Conservation (phyloP, 2,888 invertebrate species). For the Andrena flavipes region DNA sequence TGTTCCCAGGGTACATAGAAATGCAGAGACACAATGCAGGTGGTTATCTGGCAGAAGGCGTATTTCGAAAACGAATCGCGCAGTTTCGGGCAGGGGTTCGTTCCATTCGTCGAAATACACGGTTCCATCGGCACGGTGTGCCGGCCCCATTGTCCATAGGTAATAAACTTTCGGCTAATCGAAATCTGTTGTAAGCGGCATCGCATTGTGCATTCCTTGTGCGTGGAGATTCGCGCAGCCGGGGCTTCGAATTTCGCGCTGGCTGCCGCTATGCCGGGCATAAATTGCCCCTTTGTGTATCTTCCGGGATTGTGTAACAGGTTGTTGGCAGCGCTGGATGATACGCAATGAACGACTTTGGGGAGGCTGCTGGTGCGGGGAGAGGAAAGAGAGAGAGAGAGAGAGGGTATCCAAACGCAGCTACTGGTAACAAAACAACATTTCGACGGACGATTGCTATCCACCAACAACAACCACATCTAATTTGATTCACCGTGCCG, state of each 20-base stretch:
- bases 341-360: slow-evolving; percentile 62
- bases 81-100: slow-evolving; percentile 27
- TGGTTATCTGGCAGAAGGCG: slow-evolving; percentile 37
- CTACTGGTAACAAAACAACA: slow-evolving; percentile 45
- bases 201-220: slow-evolving; percentile 63
- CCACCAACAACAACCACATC: slow-evolving; percentile 46
- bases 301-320: slow-evolving; percentile 71
- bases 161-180: slow-evolving; percentile 66
- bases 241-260: slow-evolving; percentile 55
- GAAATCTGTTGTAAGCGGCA: slow-evolving; percentile 56
- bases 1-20: not conserved
- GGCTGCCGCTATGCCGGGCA: slow-evolving; percentile 51
- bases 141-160: slow-evolving; percentile 52
- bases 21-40: not conserved
- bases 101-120: slow-evolving; percentile 10
- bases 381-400: slow-evolving; percentile 14
- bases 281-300: slow-evolving; percentile 70
- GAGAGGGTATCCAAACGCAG: not conserved
- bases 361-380: not conserved
- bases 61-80: slow-evolving; percentile 37
- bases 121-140: slow-evolving; percentile 10
- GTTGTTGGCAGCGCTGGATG: slow-evolving; percentile 65
- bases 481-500: slow-evolving; percentile 46
- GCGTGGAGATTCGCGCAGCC: slow-evolving; percentile 56
- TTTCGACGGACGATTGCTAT: slow-evolving; percentile 45